A percentile compares a stretch with the other conserved stretches of the same genome.
Evolutionary conservation across 35 echinoderm and acorn worm genomes (phyloP).

Genomic region (Ptychodera flava): DNA sequence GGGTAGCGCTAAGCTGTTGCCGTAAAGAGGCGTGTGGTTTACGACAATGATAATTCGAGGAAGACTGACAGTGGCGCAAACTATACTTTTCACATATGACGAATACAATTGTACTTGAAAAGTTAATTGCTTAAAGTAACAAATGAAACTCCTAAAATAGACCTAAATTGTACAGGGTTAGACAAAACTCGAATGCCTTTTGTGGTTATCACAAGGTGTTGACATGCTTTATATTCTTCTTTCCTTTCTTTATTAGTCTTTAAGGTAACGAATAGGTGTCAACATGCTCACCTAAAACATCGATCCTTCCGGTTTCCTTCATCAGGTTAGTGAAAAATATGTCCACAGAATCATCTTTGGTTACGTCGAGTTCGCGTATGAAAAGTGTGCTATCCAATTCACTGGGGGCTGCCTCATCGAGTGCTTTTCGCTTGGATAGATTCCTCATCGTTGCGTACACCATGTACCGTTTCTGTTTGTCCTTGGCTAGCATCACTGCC

Average conservation of each 20-base stretch:
- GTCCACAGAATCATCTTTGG: slow-evolving; percentile 26
- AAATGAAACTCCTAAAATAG: not conserved
- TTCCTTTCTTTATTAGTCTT: not conserved
- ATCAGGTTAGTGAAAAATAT: slow-evolving; percentile 12
- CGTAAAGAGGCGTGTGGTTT: no score
- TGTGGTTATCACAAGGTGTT: no score
- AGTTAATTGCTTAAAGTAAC: no score
- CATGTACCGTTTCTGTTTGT: slow-evolving; percentile 20
- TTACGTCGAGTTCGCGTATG: slow-evolving; percentile 28
- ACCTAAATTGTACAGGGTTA: not conserved
- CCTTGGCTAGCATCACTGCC: slow-evolving; percentile 41
- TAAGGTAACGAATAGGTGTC: not conserved
- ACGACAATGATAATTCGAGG: no score
- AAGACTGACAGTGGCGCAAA: no score
- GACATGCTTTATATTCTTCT: not conserved
- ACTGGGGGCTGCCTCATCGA: slow-evolving; percentile 14
- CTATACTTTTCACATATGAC: slow-evolving; percentile 11
- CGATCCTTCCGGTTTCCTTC: slow-evolving; percentile 31
- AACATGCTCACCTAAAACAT: slow-evolving; percentile 32
- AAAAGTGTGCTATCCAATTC: slow-evolving; percentile 36
- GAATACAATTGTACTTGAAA: not conserved
- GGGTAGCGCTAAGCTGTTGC: no score
- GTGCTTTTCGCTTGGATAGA: not conserved
- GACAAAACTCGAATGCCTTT: not conserved
- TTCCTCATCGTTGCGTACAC: slow-evolving; percentile 42